Conservation (phyloP, 30 jellyfish, hydroid and myxozoan genomes). For the Sanderia malayensis region DNA sequence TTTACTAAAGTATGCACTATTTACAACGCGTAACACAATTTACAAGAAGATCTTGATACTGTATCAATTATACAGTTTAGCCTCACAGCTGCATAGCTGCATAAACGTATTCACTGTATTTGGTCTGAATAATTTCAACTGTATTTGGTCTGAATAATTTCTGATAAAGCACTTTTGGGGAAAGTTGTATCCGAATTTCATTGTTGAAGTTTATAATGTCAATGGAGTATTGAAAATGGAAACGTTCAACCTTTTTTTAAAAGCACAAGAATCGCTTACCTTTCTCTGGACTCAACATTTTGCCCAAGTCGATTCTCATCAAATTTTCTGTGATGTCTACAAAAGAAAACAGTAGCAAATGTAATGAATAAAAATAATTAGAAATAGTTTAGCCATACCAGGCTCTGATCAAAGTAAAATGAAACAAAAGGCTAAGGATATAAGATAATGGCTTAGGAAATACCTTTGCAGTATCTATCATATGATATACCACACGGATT, state of each 20-base stretch:
- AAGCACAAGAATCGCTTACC: background rate
- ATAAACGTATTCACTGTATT: background rate
- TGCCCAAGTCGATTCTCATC: background rate
- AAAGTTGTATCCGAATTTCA: background rate
- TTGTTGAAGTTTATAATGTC: no score
- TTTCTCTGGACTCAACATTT: background rate
- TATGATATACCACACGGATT: constrained; percentile 48
- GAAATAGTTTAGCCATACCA: no score
- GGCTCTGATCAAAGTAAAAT: background rate
- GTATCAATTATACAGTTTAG: background rate
- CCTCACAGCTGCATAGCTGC: background rate
- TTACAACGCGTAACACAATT: background rate
- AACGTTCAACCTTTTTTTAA: background rate
- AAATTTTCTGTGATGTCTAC: constrained; percentile 4
- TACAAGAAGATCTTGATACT: no score
- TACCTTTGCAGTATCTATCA: constrained; percentile 51
- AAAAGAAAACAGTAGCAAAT: background rate
- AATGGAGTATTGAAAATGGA: background rate
- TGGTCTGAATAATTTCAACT: background rate
- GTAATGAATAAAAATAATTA: no score
- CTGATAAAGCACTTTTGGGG: background rate
- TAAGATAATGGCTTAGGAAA: background rate
- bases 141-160: no score
- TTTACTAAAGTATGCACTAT: background rate
- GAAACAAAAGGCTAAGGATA: no score